Base-by-base conservation (phyloP, 1,140 invertebrate genomes). In the Trichoplusia ni region DNA sequence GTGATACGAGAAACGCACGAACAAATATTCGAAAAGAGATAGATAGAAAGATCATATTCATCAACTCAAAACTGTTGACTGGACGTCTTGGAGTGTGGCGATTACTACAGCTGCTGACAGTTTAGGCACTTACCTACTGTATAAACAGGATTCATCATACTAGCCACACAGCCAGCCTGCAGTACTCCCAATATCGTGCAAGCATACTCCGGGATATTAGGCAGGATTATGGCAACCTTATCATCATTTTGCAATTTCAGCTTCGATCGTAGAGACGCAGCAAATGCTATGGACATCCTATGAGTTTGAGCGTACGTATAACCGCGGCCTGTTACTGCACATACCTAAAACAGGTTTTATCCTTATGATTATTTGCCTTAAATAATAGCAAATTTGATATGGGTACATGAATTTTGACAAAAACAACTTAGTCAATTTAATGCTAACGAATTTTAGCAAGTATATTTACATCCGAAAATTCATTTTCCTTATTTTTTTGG, bases 101-200 rank as follows among this genome's bases (percentile, higher is more conserved):
- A n/a, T n/a, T n/a, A n/a, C n/a, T n/a, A n/a, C n/a, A n/a, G n/a
- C n/a, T n/a, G n/a, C n/a, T n/a, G n/a, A n/a, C n/a, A 40, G 0
- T 8, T 27, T 21, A 13, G 47, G 35, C 56, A 77, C 82, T 75
- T 49, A 97, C 97, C 93, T 75, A 93, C 73, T 6, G 95, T 97
- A 75, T 97, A 98, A 14, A 93, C 82, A 0, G 96, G 95, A 90
- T 97, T 98, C 9, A 96, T 92, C 1, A 95, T 94, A 18, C 95
- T 96, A 4, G 95, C 92, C 7, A 94, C 80, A 4, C 96, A 91
- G 0, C 96, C 96, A 9, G 94, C 94, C 73, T 95, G 93, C 6
- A 95, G 75, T 33, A 92, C 91, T 1, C 95, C 96, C 35, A 96
- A 75, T 18, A 93, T 80, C 1, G 93, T 92, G 11, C 96, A 92